Evolutionary conservation across 2,113 vertebrate species (phyloP).

Genomic region (Corythornis vintsioides): DNA sequence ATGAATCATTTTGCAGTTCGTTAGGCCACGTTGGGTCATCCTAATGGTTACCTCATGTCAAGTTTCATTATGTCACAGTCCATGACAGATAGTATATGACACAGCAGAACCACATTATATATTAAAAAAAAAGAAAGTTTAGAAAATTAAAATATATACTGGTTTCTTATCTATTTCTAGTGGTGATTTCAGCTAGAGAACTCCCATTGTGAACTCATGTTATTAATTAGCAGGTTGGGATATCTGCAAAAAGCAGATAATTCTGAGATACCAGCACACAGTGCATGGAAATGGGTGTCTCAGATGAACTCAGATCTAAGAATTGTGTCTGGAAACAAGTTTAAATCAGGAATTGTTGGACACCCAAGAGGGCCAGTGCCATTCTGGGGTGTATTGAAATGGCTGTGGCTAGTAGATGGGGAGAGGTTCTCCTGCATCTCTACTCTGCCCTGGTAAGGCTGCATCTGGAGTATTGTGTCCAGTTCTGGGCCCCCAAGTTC

Average conservation of each 20-base stretch:
- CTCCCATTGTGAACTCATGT: neutral
- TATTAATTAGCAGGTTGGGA: constrained; percentile 52
- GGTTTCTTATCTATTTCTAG: constrained; percentile 22
- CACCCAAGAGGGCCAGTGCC: too few species aligned
- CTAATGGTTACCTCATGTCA: neutral
- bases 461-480: too few species aligned
- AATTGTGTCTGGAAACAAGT: neutral
- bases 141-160: neutral
- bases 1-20: constrained; percentile 10
- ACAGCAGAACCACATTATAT: neutral
- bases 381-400: too few species aligned
- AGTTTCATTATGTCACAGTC: constrained; percentile 36
- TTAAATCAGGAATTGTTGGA: neutral
- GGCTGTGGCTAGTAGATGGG: too few species aligned
- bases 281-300: neutral
- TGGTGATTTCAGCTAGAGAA: neutral
- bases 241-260: constrained; percentile 63
- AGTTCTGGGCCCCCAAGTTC: too few species aligned
- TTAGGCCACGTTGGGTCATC: neutral
- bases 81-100: neutral
- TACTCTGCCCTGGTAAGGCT: too few species aligned
- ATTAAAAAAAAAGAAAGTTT: neutral
- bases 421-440: too few species aligned
- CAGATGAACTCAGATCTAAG: neutral
- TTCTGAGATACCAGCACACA: constrained; percentile 27